Base-by-base conservation (phyloP, 2,113 vertebrate genomes). In the rabbit (Oryctolagus cuniculus) region DNA sequence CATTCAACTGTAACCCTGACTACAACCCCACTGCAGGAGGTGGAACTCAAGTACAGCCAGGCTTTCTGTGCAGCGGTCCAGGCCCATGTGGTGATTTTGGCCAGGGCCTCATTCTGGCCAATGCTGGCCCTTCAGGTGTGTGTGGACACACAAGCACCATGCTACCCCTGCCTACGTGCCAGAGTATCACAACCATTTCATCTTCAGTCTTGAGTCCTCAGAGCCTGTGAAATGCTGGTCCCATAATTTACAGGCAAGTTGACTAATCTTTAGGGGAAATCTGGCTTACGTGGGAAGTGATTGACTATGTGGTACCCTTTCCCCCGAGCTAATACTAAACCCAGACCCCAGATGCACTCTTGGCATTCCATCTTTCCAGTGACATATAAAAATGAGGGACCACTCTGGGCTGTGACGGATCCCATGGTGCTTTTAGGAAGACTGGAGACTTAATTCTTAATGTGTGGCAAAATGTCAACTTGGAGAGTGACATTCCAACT, bases 351-450 rank as follows among this genome's bases (percentile, higher is more conserved):
- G 93, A 96, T 93, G 82, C 64, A 81, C 90, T 80, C 25, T 53
- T 91, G 88, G 93, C 90, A 77, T 72, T 97, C 86, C 90, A 89
- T 97, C 96, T 97, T 95, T 69, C 49, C 0, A 0, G 67, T 84
- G 97, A 96, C 95, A 95, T 64, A 49, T 58, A 96, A 93, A 97
- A 97, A 97, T n/a, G 95, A 94, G 81, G 72, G 89, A 90, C 63
- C 90, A 73, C 74, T 69, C 67, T 11, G 36, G 94, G 82, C 90
- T 84, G 27, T 92, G 91, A 90, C 0, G 34, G 90, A 49, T 93
- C 93, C 92, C 95, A 75, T 5, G 66, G 53, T 15, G 17, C 84
- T 73, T 51, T 90, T 63, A 92, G 92, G 25, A 72, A 90, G 61
- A 80, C 79, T 44, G 17, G 87, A 64, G 78, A 66, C 34, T 85